Conservation (phyloP, 2,797 vertebrate genomes). For the Ara ararauna region DNA sequence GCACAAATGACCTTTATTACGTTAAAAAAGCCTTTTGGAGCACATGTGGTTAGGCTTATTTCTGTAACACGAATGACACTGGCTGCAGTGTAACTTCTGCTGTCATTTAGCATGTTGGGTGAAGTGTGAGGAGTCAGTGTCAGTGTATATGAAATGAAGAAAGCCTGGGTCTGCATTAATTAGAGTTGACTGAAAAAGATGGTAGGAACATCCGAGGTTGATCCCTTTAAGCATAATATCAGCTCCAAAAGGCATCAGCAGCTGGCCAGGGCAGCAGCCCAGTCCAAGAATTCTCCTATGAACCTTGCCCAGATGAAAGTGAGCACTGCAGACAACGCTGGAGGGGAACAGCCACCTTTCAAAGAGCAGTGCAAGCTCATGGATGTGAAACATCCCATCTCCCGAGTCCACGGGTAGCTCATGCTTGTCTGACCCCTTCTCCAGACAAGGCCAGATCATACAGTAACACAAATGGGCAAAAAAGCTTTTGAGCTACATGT, state of each 20-base stretch:
- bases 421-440: not conserved
- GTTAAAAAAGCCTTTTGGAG: not conserved
- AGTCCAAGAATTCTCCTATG: not conserved
- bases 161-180: not conserved
- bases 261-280: not conserved
- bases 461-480: not conserved
- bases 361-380: not conserved
- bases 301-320: not conserved
- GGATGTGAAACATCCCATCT: not conserved
- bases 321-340: not conserved
- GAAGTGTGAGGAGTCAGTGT: not conserved
- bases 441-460: not conserved
- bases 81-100: constrained; percentile 3
- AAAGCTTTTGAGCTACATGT: constrained; percentile 27
- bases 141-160: not conserved
- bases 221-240: not conserved
- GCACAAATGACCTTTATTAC: not conserved
- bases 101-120: not conserved
- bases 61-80: not conserved
- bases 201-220: not conserved
- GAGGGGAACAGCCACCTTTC: not conserved
- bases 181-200: not conserved
- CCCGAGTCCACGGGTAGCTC: not conserved
- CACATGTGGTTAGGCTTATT: not conserved
- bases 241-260: not conserved